Percentiles rank a stretch among this genome's conserved stretches.
These are phyloP conservation scores for Paracanthobrama guichenoti DNA, from an alignment of 2,113 vertebrate species.

Conservation along the genomic window DNA sequence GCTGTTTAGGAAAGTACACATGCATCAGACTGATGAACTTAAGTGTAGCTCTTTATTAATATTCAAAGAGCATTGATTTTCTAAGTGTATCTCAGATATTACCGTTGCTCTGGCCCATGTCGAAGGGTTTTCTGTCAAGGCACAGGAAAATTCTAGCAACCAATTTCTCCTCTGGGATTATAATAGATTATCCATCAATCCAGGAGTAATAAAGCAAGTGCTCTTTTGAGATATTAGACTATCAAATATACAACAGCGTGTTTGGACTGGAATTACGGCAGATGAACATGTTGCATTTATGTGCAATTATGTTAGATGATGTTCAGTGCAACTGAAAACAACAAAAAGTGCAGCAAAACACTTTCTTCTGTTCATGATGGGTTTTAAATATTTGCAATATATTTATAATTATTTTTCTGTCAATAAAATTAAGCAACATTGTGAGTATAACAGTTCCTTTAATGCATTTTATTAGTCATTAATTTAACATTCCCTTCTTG, in stretches of 20 bases:
- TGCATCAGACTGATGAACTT: slow-evolving; percentile 1
- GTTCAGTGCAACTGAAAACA: background rate
- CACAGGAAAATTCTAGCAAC: slow-evolving; percentile 31
- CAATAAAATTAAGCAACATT: background rate
- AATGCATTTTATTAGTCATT: background rate
- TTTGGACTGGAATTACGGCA: background rate
- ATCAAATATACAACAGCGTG: background rate
- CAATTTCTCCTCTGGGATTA: slow-evolving; percentile 43
- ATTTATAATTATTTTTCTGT: background rate
- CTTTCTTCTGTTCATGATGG: background rate
- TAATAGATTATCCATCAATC: slow-evolving; percentile 47
- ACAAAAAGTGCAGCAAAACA: too few species aligned
- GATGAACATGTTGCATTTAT: background rate
- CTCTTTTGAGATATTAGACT: slow-evolving; percentile 10
- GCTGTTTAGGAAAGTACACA: background rate
- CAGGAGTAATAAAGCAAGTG: slow-evolving; percentile 18
- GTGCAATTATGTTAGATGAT: background rate
- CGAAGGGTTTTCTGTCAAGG: slow-evolving; percentile 8
- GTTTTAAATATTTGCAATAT: background rate
- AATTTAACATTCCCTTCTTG: background rate
- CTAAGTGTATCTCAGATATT: slow-evolving; percentile 24
- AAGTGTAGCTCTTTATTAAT: slow-evolving; percentile 29
- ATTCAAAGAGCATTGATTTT: slow-evolving; percentile 43
- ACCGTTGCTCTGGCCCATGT: background rate
- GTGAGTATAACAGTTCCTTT: background rate